Conservation (phyloP, 2,888 invertebrate species). For the Pachycephus smyrnensis region DNA sequence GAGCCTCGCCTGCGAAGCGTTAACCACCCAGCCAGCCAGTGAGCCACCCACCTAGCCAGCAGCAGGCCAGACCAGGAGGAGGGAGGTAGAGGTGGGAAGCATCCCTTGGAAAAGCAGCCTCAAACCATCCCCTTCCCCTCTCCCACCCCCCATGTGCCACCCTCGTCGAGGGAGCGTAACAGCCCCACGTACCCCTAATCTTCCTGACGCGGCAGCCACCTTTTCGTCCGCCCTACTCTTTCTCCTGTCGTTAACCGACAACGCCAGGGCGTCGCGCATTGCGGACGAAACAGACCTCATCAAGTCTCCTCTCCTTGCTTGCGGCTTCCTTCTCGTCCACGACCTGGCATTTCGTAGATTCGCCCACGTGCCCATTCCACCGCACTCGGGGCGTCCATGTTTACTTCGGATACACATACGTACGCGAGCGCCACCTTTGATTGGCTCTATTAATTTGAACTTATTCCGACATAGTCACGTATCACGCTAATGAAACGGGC, state of each 20-base stretch:
- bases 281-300: conserved; percentile 3
- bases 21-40: conserved; percentile 46
- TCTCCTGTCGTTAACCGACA: conserved; percentile 19
- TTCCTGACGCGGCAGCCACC: conserved; percentile 42
- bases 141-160: background rate
- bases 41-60: background rate
- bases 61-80: background rate
- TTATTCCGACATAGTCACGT: conserved; percentile 54
- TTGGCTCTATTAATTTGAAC: conserved; percentile 60
- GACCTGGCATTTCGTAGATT: conserved; percentile 6
- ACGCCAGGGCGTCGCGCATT: background rate
- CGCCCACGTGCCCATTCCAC: conserved; percentile 31
- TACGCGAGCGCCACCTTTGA: conserved; percentile 48
- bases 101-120: background rate
- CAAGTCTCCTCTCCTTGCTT: background rate
- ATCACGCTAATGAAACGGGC: conserved; percentile 46
- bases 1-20: conserved; percentile 57
- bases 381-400: conserved; percentile 17
- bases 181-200: conserved; percentile 39
- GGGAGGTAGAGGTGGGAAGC: background rate
- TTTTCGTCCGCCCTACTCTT: conserved; percentile 27
- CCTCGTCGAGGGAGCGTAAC: conserved; percentile 11
- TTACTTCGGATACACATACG: conserved; percentile 4
- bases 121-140: background rate
- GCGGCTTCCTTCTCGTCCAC: background rate